Conservation (phyloP, 2,797 vertebrate species). For the Chaetophractus vellerosus region DNA sequence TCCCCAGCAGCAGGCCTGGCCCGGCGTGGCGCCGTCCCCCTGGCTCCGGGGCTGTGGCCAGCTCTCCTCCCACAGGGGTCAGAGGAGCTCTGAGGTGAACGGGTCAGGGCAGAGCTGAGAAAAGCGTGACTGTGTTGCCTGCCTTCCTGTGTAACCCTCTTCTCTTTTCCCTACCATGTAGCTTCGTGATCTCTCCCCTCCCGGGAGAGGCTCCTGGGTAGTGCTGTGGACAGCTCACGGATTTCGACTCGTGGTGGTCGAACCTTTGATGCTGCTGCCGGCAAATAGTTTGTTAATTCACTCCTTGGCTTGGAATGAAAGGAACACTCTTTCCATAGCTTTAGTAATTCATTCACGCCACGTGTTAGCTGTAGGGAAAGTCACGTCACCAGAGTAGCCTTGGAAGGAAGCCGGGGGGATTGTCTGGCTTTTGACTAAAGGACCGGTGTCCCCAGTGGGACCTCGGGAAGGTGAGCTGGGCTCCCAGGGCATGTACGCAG, state of each 20-base stretch:
- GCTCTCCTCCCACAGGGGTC: background rate
- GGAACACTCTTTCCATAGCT: slow-evolving; percentile 51
- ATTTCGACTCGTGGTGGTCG: slow-evolving; percentile 84
- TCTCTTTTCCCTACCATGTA: slow-evolving; percentile 88
- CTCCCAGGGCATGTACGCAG: background rate
- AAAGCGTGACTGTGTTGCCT: slow-evolving; percentile 57
- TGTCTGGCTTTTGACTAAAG: background rate
- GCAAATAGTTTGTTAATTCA: slow-evolving; percentile 85
- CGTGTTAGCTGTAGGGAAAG: slow-evolving; percentile 70
- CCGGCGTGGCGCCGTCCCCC: background rate
- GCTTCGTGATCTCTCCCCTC: slow-evolving; percentile 82
- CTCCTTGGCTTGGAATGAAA: slow-evolving; percentile 72
- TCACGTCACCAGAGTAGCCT: background rate
- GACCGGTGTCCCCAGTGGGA: background rate
- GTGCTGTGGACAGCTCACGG: slow-evolving; percentile 72
- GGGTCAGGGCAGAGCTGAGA: background rate
- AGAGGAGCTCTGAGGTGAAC: background rate
- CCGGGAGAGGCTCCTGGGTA: slow-evolving; percentile 85
- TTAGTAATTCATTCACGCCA: slow-evolving; percentile 28
- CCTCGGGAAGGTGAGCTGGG: background rate
- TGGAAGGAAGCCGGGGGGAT: background rate
- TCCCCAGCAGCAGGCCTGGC: background rate
- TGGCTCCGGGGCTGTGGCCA: too few species aligned
- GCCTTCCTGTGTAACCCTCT: slow-evolving; percentile 86
- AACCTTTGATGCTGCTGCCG: slow-evolving; percentile 85